A percentile compares a stretch with the other conserved stretches of the same genome.
Evolutionary conservation across 2,797 vertebrate species (phyloP).

Genomic region (Platyrinchus mystaceus): DNA sequence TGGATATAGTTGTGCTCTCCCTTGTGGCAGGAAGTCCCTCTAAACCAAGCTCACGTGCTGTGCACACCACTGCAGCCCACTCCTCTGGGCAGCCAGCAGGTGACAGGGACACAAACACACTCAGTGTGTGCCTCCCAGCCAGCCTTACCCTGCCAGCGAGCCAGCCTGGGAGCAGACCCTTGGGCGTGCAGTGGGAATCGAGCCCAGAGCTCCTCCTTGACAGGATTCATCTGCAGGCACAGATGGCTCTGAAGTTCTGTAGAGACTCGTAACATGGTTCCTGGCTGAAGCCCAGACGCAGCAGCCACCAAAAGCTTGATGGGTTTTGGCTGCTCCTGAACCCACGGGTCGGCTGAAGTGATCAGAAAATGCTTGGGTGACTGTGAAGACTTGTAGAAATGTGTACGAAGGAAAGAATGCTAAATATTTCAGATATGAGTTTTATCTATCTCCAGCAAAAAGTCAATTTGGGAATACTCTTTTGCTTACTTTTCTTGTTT

Average conservation of each 20-base stretch:
- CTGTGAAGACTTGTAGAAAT: neutral
- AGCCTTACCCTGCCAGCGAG: accelerated
- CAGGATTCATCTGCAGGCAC: neutral
- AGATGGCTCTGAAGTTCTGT: neutral
- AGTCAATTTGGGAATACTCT: neutral
- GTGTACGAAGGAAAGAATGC: neutral
- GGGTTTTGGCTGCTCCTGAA: neutral
- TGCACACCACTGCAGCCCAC: neutral
- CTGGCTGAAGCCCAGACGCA: neutral
- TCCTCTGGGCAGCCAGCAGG: neutral
- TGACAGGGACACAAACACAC: accelerated
- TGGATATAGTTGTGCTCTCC: neutral
- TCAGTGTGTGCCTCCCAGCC: accelerated
- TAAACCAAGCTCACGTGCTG: accelerated
- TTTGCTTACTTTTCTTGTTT: neutral
- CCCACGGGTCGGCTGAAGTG: accelerated
- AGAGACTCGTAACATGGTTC: accelerated
- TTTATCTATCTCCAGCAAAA: neutral
- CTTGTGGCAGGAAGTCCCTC: neutral
- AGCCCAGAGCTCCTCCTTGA: neutral
- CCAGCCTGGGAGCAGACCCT: neutral
- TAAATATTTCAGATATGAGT: neutral
- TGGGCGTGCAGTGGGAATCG: neutral
- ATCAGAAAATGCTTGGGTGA: neutral
- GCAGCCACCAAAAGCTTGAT: neutral